Evolutionary conservation across 1,140 invertebrate genomes (phyloP).

Genomic region (Drosophila malerkotliana): DNA sequence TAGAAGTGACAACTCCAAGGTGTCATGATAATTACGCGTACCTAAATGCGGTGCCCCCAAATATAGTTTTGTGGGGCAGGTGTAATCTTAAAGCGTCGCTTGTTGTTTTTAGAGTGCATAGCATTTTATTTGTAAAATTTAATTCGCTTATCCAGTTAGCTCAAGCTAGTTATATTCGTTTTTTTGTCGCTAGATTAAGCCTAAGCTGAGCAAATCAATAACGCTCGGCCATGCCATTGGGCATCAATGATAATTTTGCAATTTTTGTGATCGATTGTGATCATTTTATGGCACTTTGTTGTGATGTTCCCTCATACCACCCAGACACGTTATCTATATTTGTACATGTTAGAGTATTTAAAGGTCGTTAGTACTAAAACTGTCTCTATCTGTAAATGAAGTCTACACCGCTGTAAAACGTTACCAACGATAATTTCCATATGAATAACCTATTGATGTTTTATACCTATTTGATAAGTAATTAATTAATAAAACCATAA

Average conservation of each 20-base stretch:
- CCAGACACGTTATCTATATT: constrained; percentile 38
- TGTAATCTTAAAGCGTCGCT: constrained; percentile 31
- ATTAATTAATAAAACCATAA: constrained; percentile 38
- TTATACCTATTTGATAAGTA: constrained; percentile 51
- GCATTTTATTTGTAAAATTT: constrained; percentile 38
- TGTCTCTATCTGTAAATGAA: constrained; percentile 29
- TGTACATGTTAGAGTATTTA: constrained; percentile 22
- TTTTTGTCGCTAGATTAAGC: constrained; percentile 39
- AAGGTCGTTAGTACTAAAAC: constrained; percentile 17
- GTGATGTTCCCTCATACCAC: constrained; percentile 30
- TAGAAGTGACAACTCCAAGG: constrained; percentile 56
- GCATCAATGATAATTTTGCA: constrained; percentile 41
- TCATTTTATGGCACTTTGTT: constrained; percentile 45
- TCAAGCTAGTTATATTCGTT: constrained; percentile 34
- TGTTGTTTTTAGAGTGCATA: constrained; percentile 51
- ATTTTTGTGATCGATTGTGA: constrained; percentile 54
- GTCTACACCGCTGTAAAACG: constrained; percentile 60
- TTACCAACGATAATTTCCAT: constrained; percentile 67
- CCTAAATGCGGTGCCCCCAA: constrained; percentile 45
- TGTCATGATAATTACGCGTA: constrained; percentile 64
- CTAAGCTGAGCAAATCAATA: constrained; percentile 22
- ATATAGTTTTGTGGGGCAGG: constrained; percentile 9
- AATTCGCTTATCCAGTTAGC: constrained; percentile 28
- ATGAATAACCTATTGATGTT: constrained; percentile 60
- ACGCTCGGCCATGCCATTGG: constrained; percentile 63